These are phyloP conservation scores for Syrista parreyssii DNA, from an alignment of 2,888 invertebrate species.

Conservation along the genomic window DNA sequence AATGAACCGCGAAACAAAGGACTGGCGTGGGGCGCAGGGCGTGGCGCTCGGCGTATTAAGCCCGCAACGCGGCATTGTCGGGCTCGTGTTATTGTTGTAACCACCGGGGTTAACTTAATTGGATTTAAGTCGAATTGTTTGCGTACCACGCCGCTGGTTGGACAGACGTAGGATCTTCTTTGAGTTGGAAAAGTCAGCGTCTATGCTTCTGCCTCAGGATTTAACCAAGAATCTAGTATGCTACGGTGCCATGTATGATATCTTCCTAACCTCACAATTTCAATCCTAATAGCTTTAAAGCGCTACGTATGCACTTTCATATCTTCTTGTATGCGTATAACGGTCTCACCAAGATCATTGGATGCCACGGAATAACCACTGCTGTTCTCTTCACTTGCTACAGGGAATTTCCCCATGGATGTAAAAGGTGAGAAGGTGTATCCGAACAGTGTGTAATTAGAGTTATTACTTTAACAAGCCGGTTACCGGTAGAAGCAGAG, in stretches of 20 bases:
- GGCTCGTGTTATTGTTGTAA: conserved; percentile 57
- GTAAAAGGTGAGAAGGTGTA: conserved; percentile 54
- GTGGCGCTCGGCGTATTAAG: conserved; percentile 60
- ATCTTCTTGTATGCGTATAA: no score
- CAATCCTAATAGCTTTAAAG: background rate
- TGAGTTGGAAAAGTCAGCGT: background rate
- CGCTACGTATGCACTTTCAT: background rate
- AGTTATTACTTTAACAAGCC: conserved; percentile 58
- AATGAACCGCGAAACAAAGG: conserved; percentile 65
- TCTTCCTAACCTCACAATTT: background rate
- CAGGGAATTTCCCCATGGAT: background rate
- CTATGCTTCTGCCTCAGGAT: background rate
- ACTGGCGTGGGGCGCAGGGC: conserved; percentile 41
- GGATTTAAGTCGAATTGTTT: conserved; percentile 61
- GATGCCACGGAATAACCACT: background rate
- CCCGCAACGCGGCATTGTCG: conserved; percentile 51
- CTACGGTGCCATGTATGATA: background rate
- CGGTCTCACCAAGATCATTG: background rate
- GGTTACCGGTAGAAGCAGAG: conserved; percentile 41
- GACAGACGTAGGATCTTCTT: conserved; percentile 6
- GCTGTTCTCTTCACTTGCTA: background rate
- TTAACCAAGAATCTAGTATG: background rate
- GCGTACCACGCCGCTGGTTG: conserved; percentile 33
- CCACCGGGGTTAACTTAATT: conserved; percentile 58
- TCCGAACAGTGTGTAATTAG: conserved; percentile 52